Conservation (phyloP, 1,140 invertebrate species). For the Euura saliciscinereae region DNA sequence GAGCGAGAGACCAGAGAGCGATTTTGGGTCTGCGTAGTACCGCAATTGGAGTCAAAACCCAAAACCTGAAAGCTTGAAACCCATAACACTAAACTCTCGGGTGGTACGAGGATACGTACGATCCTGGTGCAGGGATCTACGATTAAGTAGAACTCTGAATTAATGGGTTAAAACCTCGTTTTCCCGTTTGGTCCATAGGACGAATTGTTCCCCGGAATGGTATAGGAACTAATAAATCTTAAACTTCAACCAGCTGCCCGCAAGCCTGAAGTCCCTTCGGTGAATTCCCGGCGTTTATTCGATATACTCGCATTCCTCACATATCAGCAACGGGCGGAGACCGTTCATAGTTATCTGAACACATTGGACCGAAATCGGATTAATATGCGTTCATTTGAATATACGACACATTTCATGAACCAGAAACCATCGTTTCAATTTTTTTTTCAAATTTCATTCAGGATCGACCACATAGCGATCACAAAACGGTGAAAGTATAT, state of each 20-base stretch:
- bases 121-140: background rate
- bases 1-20: no score
- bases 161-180: background rate
- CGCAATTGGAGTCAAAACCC: background rate
- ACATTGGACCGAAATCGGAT: no score
- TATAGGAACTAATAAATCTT: background rate
- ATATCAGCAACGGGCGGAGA: constrained; percentile 4
- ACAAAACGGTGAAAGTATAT: background rate
- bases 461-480: no score
- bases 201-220: background rate
- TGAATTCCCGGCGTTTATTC: background rate
- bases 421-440: no score
- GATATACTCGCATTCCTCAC: background rate
- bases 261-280: background rate
- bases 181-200: background rate
- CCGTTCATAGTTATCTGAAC: background rate
- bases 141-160: constrained; percentile 7
- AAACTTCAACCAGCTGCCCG: background rate
- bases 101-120: background rate
- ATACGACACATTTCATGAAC: no score
- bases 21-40: no score
- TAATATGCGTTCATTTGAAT: no score
- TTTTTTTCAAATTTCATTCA: no score
- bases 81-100: constrained; percentile 3
- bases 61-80: no score